These are phyloP conservation scores for Schizothorax lantsangensis DNA, from an alignment of 2,797 vertebrate genomes.

Conservation along the genomic window DNA sequence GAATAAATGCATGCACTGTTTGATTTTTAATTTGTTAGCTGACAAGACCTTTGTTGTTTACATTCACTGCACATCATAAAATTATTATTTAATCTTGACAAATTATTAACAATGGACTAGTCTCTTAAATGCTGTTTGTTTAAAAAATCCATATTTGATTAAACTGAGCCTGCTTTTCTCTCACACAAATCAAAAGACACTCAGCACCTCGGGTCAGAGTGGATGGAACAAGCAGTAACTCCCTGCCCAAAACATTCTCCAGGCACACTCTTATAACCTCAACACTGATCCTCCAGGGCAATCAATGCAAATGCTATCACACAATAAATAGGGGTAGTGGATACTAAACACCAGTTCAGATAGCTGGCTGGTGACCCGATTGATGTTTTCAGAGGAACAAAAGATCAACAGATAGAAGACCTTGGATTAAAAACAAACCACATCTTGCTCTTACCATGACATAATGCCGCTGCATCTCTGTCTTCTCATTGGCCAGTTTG, in stretches of 20 bases:
- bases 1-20: not conserved
- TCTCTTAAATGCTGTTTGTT: not conserved
- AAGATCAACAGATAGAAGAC: not conserved
- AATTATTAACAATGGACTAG: not conserved
- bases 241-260: slow-evolving; percentile 71
- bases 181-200: slow-evolving; percentile 9
- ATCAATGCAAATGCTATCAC: slow-evolving; percentile 51
- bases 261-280: slow-evolving; percentile 65
- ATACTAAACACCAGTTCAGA: slow-evolving; percentile 43
- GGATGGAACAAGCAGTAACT: slow-evolving; percentile 55
- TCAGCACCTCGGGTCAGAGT: slow-evolving; percentile 22
- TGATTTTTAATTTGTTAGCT: not conserved
- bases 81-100: not conserved
- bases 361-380: slow-evolving; percentile 6
- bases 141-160: not conserved
- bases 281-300: slow-evolving; percentile 52
- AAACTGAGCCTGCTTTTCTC: not conserved
- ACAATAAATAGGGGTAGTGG: slow-evolving; percentile 45
- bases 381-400: slow-evolving; percentile 24
- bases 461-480: slow-evolving; percentile 97
- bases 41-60: not conserved
- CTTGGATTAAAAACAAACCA: not conserved
- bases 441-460: slow-evolving; percentile 87
- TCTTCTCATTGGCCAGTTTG: slow-evolving; percentile 95
- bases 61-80: not conserved